Conservation (phyloP, 2,113 vertebrate genomes). For the Chionomys nivalis region DNA sequence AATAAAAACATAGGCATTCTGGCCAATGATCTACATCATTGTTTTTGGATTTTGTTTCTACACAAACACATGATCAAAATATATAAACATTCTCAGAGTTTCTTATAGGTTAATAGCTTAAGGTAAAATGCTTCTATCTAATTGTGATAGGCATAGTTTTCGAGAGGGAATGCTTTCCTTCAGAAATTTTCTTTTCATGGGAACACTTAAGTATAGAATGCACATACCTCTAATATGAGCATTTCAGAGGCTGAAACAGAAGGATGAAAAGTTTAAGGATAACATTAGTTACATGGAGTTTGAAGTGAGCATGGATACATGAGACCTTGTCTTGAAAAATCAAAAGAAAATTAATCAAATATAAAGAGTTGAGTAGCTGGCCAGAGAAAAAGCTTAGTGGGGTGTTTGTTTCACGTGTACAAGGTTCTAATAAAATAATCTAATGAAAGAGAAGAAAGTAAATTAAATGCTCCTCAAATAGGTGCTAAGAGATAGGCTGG, state of each 20-base stretch:
- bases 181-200: neutral
- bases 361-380: neutral
- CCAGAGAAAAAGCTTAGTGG: neutral
- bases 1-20: neutral
- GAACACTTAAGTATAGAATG: neutral
- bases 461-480: neutral
- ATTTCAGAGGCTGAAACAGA: neutral
- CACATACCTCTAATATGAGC: too few relatives aligned
- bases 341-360: neutral
- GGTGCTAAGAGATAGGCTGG: neutral
- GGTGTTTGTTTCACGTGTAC: neutral
- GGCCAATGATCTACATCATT: neutral
- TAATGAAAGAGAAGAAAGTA: neutral
- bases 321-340: neutral
- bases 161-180: neutral
- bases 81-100: neutral
- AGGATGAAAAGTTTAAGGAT: too few relatives aligned
- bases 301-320: neutral
- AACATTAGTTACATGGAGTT: neutral
- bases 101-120: slow-evolving; percentile 30
- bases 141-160: neutral
- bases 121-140: neutral
- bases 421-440: neutral
- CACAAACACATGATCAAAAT: neutral
- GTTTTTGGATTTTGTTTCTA: neutral